Percentiles rank a stretch among this genome's conserved stretches.
Evolutionary conservation across 2,797 vertebrate species (phyloP).

Genomic region (Atherinosoma microstoma): DNA sequence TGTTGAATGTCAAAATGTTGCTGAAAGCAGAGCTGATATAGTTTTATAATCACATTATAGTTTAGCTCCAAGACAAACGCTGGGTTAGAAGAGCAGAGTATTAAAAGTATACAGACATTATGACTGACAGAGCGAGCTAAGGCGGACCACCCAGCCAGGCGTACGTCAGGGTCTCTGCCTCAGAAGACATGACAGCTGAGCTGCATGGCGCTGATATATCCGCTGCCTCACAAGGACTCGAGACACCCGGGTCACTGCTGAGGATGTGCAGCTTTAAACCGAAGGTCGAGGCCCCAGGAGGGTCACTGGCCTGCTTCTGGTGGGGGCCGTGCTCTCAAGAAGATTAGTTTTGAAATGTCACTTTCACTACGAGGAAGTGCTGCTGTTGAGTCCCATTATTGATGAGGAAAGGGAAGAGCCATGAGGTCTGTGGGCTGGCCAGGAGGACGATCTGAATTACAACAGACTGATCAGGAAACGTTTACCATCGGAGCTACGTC

Average conservation of each 20-base stretch:
- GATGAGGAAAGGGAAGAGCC: neutral
- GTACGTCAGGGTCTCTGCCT: constrained; percentile 50
- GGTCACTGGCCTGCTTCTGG: constrained; percentile 22
- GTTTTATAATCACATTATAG: neutral
- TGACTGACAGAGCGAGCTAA: constrained; percentile 16
- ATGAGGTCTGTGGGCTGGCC: neutral
- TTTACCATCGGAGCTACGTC: neutral
- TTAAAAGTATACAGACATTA: constrained; percentile 12
- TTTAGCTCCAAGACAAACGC: constrained; percentile 5
- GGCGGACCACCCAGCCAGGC: constrained; percentile 72
- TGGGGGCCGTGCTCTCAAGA: constrained; percentile 5
- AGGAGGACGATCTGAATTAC: neutral
- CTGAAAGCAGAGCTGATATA: constrained; percentile 1
- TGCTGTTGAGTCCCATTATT: neutral
- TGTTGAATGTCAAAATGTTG: too few relatives aligned
- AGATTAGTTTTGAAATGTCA: constrained; percentile 11
- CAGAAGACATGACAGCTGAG: constrained; percentile 44
- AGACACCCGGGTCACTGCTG: constrained; percentile 21
- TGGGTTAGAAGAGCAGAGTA: constrained; percentile 10
- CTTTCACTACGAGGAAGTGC: constrained; percentile 2
- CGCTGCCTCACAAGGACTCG: constrained; percentile 14
- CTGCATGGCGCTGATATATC: constrained; percentile 2
- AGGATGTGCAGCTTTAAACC: constrained; percentile 22
- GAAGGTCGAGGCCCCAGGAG: constrained; percentile 20
- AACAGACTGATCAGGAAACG: neutral